Percentiles rank a stretch among this genome's conserved stretches.
These are phyloP conservation scores for Helicoverpa armigera DNA, from an alignment of 1,140 invertebrate genomes.

Conservation along the genomic window DNA sequence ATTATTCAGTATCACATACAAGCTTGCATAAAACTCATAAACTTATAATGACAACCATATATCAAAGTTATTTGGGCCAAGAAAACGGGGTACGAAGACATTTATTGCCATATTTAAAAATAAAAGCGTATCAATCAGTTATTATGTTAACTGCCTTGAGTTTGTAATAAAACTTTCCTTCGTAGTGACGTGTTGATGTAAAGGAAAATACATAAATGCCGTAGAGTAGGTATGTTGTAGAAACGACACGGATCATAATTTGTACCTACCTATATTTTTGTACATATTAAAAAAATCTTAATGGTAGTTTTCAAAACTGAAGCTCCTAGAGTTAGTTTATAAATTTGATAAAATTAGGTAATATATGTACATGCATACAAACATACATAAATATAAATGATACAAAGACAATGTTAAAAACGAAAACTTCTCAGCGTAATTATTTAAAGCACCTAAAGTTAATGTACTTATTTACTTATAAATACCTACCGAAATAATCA, in stretches of 20 bases:
- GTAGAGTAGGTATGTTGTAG: conserved; percentile 8
- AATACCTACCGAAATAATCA: too few relatives aligned
- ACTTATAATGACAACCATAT: conserved; percentile 21
- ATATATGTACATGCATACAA: too few relatives aligned
- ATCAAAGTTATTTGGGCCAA: conserved; percentile 36
- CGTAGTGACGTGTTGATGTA: conserved; percentile 17
- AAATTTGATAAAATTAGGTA: too few relatives aligned
- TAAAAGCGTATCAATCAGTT: conserved; percentile 23
- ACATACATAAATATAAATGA: too few relatives aligned
- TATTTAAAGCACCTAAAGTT: too few relatives aligned
- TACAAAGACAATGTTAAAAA: too few relatives aligned
- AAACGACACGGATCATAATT: neutral
- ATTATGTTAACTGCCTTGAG: conserved; percentile 42
- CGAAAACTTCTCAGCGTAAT: too few relatives aligned
- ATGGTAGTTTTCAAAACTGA: too few relatives aligned
- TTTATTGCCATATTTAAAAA: conserved; percentile 39
- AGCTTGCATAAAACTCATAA: conserved; percentile 29
- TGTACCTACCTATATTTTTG: neutral
- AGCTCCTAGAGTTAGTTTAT: too few relatives aligned
- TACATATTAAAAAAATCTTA: too few relatives aligned
- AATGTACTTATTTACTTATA: too few relatives aligned
- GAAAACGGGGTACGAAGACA: neutral
- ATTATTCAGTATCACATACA: conserved; percentile 7
- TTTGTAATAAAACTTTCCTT: conserved; percentile 42
- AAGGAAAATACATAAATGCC: conserved; percentile 19